A percentile compares a stretch with the other conserved stretches of the same genome.
Evolutionary conservation across 2,113 vertebrate genomes (phyloP).

Genomic region (Pongo pygmaeus): DNA sequence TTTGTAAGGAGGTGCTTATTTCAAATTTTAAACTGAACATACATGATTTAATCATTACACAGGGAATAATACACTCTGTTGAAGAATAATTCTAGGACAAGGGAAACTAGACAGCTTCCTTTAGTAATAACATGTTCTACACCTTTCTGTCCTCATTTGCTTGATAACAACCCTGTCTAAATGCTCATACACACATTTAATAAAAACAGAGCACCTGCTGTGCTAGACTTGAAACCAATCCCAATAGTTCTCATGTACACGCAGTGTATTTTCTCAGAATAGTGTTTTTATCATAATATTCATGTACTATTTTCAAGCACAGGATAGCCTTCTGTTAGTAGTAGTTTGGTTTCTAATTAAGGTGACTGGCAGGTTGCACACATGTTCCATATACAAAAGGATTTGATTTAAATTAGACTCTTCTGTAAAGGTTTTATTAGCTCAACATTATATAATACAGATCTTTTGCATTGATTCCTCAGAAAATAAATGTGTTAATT

Average conservation of each 20-base stretch:
- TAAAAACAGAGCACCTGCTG: background rate
- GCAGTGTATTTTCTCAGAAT: background rate
- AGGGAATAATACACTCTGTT: background rate
- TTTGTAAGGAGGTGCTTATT: background rate
- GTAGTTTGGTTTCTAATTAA: slow-evolving; percentile 11
- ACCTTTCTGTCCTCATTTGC: background rate
- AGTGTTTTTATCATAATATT: background rate
- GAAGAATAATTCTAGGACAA: slow-evolving; percentile 24
- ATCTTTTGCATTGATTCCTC: background rate
- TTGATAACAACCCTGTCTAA: background rate
- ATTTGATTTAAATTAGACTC: background rate
- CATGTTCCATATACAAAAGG: background rate
- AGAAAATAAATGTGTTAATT: background rate
- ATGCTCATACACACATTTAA: background rate
- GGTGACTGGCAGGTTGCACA: slow-evolving; percentile 8
- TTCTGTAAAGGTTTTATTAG: background rate
- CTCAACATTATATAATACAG: background rate
- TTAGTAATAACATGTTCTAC: background rate
- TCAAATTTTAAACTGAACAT: background rate
- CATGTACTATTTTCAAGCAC: background rate
- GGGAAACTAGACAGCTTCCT: background rate
- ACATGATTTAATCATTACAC: background rate
- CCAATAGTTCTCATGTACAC: background rate
- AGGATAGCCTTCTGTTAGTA: background rate
- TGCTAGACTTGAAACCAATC: background rate